Evolutionary conservation across 2,888 invertebrate genomes (phyloP), one percentile per base, ranked within the genome.

Genomic region (Petrolisthes manimaculis): DNA sequence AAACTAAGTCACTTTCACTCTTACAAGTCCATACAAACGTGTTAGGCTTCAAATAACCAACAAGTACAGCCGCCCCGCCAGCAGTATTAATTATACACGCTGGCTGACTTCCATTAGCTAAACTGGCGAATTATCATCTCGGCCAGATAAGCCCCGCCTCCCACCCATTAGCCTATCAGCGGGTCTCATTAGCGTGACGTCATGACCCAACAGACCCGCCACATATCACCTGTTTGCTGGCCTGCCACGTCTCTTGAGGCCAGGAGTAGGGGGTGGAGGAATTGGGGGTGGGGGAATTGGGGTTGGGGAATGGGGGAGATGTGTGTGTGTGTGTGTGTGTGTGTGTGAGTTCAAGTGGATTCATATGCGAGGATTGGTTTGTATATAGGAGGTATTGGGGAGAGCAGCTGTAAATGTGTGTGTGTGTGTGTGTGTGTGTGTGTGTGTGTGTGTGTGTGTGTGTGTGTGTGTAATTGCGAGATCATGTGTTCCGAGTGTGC

Each of bases 131-230:
- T 88, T 88, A 88, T 88, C 88, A 84, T 88, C 84, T 88, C 55
- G 53, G 54, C 56, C 56, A 79, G 88, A 88, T 88, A 88, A 88
- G 84, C 80, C 84, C 84, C 88, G 86, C 86, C 86, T 87, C 89
- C 83, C 84, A 75, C 67, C 89, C 89, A 89, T 89, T 89, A 89
- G 84, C 89, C 89, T 89, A 89, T 89, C 89, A 84, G 87, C 74
- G 81, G 84, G 74, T 83, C 86, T 89, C 89, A 89, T 89, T 89
- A 89, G 89, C 78, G 85, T 89, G 89, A 89, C 89, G 89, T 89
- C 89, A 89, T 81, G 18, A 56, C 37, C 82, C 78, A 83, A 69
- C 86, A 87, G 83, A 61, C 86, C 78, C 83, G 53, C 86, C 83
- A 87, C 86, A 78, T 87, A 87, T 87, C 86, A 87, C 86, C 83